phyloP scores from a whole-genome alignment of 2,888 invertebrate species.

The Amphiduros pacificus region DNA sequence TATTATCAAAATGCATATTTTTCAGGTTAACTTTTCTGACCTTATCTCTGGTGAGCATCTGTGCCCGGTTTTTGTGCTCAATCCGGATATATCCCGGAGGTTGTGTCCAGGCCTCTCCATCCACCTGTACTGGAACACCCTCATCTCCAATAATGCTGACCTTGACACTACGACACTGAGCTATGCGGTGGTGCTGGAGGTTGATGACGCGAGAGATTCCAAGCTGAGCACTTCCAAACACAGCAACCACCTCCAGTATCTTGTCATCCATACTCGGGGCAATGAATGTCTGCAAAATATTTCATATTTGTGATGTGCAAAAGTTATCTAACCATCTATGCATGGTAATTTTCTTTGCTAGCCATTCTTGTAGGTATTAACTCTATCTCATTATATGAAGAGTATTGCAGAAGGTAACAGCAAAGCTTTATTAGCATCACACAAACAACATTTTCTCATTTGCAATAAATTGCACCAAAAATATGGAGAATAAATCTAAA shows the following conservation, averaged over 20 bases:
- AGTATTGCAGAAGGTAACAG: too few relatives aligned
- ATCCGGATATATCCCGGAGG: constrained; percentile 95
- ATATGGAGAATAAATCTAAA: too few relatives aligned
- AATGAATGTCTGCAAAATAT: constrained; percentile 69
- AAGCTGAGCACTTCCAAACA: constrained; percentile 97
- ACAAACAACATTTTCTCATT: too few relatives aligned
- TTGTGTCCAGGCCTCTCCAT: constrained; percentile 98
- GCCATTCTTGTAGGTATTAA: too few relatives aligned
- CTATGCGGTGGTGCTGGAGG: constrained; percentile 94
- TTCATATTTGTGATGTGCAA: too few relatives aligned
- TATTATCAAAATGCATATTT: too few relatives aligned
- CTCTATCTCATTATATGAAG: too few relatives aligned
- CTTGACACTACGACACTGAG: constrained; percentile 90
- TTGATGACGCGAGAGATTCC: constrained; percentile 93
- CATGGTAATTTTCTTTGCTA: too few relatives aligned
- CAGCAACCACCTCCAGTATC: constrained; percentile 94
- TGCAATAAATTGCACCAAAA: too few relatives aligned
- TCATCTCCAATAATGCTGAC: constrained; percentile 87
- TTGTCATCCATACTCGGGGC: constrained; percentile 95
- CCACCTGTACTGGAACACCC: constrained; percentile 93
- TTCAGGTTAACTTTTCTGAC: constrained; percentile 60
- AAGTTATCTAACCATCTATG: too few relatives aligned
- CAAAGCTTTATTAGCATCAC: too few relatives aligned
- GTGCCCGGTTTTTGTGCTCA: constrained; percentile 94
- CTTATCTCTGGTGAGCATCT: constrained; percentile 91